Evolutionary conservation across 2,888 invertebrate genomes (phyloP).

Genomic region (Hemistola chrysoprasaria): DNA sequence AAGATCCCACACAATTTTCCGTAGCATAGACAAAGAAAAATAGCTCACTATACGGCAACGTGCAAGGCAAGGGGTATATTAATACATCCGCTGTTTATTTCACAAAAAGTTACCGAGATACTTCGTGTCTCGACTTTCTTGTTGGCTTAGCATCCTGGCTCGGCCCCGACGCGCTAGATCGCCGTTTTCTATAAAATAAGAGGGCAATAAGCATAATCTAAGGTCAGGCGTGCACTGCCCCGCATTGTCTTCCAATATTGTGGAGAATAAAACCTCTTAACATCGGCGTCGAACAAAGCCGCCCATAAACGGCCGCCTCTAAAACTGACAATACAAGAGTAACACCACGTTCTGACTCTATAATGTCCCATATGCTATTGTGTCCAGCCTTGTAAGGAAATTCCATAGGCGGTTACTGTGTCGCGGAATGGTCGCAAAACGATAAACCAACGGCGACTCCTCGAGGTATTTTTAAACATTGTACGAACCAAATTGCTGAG

Average conservation of each 20-base stretch:
- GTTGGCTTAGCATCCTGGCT: constrained; percentile 52
- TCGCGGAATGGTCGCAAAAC: constrained; percentile 22
- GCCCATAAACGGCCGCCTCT: constrained; percentile 47
- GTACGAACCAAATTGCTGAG: constrained; percentile 8
- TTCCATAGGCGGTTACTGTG: constrained; percentile 20
- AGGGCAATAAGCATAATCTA: constrained; percentile 62
- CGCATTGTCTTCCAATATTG: constrained; percentile 46
- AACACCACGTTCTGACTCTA: constrained; percentile 32
- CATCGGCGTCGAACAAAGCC: constrained; percentile 44
- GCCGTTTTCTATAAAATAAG: constrained; percentile 66
- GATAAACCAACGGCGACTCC: constrained; percentile 14
- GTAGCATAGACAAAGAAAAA: constrained; percentile 28
- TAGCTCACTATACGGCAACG: constrained; percentile 30
- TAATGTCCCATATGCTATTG: constrained; percentile 42
- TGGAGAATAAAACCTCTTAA: constrained; percentile 18
- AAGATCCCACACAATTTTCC: constrained; percentile 21
- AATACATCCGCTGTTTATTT: constrained; percentile 57
- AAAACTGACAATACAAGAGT: constrained; percentile 55
- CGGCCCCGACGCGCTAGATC: constrained; percentile 37
- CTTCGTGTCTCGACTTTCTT: constrained; percentile 39
- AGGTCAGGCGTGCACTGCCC: constrained; percentile 66
- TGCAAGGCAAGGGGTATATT: constrained; percentile 46
- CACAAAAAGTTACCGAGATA: constrained; percentile 50
- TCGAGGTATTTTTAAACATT: constrained; percentile 10
- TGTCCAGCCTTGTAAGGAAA: constrained; percentile 52